phyloP scores from a whole-genome alignment of 2,888 invertebrate genomes.

The Eupithecia subumbrata region DNA sequence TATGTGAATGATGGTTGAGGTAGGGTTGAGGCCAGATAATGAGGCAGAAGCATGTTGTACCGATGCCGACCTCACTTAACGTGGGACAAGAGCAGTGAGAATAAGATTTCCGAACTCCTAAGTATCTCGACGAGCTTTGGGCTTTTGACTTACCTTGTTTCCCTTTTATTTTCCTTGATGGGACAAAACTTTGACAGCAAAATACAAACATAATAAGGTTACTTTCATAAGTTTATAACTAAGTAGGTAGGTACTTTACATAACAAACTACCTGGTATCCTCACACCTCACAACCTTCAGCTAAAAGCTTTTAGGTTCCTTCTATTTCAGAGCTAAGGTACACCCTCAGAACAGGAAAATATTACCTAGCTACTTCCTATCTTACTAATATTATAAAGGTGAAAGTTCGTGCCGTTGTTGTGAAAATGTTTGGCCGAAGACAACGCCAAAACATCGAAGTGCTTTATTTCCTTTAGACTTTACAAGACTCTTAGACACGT shows the following conservation, averaged over 20 bases:
- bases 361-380: too few species aligned
- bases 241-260: background rate
- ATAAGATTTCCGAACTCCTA: conserved; percentile 2
- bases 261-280: background rate
- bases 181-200: background rate
- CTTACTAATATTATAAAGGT: too few species aligned
- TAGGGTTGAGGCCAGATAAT: background rate
- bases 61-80: background rate
- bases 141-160: conserved; percentile 2
- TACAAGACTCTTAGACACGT: too few species aligned
- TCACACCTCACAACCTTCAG: background rate
- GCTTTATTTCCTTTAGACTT: too few species aligned
- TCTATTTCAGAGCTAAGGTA: background rate
- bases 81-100: background rate
- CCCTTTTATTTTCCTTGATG: background rate
- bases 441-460: too few species aligned
- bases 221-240: background rate
- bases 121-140: background rate
- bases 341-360: too few species aligned
- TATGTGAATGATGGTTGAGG: background rate
- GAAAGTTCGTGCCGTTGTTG: too few species aligned
- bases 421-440: too few species aligned
- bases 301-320: background rate
- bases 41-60: background rate
- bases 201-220: background rate